Evolutionary conservation across 2,113 vertebrate genomes (phyloP).

Genomic region (Saccopteryx leptura): DNA sequence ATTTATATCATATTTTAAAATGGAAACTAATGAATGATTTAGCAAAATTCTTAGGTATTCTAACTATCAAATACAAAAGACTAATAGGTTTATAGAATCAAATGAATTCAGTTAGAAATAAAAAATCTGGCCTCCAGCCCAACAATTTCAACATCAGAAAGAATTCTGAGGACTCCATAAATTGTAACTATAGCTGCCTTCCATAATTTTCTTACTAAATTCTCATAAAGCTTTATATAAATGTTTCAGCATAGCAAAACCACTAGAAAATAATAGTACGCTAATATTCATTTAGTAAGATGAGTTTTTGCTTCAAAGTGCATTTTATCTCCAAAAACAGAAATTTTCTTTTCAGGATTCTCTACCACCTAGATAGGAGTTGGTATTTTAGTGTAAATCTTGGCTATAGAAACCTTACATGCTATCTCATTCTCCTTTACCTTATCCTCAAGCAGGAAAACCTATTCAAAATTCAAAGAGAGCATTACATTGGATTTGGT

Average conservation of each 20-base stretch:
- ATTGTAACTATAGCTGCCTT: slow-evolving; percentile 47
- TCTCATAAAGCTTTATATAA: slow-evolving; percentile 20
- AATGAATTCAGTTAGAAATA: slow-evolving; percentile 72
- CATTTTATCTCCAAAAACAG: not conserved
- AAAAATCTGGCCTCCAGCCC: slow-evolving; percentile 15
- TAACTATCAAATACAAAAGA: slow-evolving; percentile 37
- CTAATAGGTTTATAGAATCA: not conserved
- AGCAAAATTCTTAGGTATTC: slow-evolving; percentile 30
- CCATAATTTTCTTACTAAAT: slow-evolving; percentile 1
- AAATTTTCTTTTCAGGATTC: not conserved
- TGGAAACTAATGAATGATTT: not conserved
- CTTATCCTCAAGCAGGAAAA: not conserved
- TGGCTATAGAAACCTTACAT: not conserved
- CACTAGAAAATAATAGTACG: not conserved
- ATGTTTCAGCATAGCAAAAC: not conserved
- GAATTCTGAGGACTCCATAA: slow-evolving; percentile 26
- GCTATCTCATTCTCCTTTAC: not conserved
- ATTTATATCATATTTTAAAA: not conserved
- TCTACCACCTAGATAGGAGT: not conserved
- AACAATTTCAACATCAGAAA: slow-evolving; percentile 51
- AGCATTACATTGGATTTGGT: not conserved
- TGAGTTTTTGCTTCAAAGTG: not conserved
- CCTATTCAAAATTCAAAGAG: not conserved
- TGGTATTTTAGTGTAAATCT: not conserved
- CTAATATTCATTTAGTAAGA: not conserved